Conservation (phyloP, 2,113 vertebrate genomes). For the Lagopus leucura region DNA sequence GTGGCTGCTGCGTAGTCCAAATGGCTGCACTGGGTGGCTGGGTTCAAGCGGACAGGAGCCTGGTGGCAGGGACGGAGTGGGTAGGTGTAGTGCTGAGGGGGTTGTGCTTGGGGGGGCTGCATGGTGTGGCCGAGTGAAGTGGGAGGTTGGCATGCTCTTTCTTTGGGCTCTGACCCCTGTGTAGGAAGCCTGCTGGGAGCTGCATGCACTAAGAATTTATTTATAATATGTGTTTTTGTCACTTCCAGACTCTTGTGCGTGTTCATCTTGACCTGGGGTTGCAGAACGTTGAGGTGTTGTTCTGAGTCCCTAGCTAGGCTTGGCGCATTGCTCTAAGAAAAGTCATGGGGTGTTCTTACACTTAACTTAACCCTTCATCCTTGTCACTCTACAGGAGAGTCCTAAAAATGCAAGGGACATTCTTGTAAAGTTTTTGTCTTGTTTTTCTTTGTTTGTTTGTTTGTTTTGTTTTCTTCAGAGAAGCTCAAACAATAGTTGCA, state of each 20-base stretch:
- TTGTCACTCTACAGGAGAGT: background rate
- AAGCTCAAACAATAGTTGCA: background rate
- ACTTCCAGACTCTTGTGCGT: rapidly evolving
- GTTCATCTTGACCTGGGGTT: background rate
- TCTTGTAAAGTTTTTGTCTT: background rate
- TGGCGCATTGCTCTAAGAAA: background rate
- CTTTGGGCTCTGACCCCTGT: rapidly evolving
- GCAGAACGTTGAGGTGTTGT: background rate
- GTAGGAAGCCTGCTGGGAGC: background rate
- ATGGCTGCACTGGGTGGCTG: rapidly evolving
- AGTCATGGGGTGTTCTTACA: rapidly evolving
- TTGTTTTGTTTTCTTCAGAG: background rate
- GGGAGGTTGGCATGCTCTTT: background rate
- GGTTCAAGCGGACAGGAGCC: rapidly evolving
- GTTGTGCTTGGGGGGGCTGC: rapidly evolving
- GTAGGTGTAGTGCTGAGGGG: background rate
- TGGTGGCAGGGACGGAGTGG: rapidly evolving
- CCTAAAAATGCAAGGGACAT: background rate
- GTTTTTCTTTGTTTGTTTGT: background rate
- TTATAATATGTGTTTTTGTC: background rate
- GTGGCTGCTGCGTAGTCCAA: rapidly evolving
- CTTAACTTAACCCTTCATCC: background rate
- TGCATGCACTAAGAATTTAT: rapidly evolving
- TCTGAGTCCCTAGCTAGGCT: background rate
- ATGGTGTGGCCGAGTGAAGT: rapidly evolving